Evolutionary conservation across 2,888 invertebrate species (phyloP), one percentile per base, ranked within the genome.

Genomic region (Drepana falcataria): DNA sequence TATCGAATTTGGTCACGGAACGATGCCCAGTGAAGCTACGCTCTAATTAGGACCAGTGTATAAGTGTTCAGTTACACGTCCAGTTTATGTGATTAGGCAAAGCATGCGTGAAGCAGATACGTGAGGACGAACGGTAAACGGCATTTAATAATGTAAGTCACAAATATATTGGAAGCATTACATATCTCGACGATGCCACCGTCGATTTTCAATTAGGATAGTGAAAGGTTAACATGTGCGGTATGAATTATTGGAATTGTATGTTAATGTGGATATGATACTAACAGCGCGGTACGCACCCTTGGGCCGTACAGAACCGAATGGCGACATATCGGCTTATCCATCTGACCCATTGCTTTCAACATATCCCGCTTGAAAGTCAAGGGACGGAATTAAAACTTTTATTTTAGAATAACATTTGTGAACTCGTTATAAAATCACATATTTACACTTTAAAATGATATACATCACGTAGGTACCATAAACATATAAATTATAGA

Each of bases 401-500:
- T 75, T 84, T 82, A 77, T 77, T 81, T 83, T 78, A 75, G 74
- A 78, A 80, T 7, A 80, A 71, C 72, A 77, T 79, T 80, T 81
- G 77, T 81, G 77, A 80, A 79, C 65, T 74, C 75, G 74, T 78
- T 81, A 78, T 78, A 82, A 80, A 82, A 78, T 84, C 78, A 86
- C 85, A 87, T 91, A 91, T 91, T 91, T 89, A 90, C 89, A 90
- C 86, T 87, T 86, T 85, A 81, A 75, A 88, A 80, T 87, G 75
- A 81, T 85, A 87, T 87, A 89, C 86, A 89, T 88, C 85, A 86
- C 83, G 79, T 44, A 44, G 44, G 44, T 87, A 85, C 76, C 77
- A 74, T 82, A 82, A 76, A 77, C 74, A 77, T 81, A 83, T 83
- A 87, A 88, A 87, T 44, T 77, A 87, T 90, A 91, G 91, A 91